These are phyloP conservation scores for Dasyornis broadbenti DNA, from an alignment of 2,113 vertebrate genomes.

Conservation along the genomic window DNA sequence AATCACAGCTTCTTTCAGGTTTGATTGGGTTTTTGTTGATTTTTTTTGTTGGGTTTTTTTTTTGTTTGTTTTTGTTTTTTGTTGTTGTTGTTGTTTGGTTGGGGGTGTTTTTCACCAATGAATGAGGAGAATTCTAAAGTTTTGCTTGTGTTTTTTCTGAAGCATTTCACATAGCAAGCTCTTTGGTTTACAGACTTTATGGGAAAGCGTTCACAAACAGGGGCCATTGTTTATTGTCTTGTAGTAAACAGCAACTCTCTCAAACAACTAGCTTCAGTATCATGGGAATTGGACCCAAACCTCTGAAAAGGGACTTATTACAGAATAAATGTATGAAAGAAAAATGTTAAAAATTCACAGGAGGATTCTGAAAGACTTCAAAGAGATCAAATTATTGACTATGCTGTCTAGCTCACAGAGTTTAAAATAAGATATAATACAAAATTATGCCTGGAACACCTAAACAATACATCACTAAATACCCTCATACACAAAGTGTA, in stretches of 20 bases:
- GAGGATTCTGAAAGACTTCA: background rate
- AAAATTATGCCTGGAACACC: background rate
- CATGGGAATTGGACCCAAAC: background rate
- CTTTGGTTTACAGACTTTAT: background rate
- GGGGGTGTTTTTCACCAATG: background rate
- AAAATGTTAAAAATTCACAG: background rate
- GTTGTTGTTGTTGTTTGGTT: background rate
- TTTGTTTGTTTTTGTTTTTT: too few species aligned
- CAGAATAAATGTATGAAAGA: background rate
- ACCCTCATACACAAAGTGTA: background rate
- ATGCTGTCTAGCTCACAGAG: background rate
- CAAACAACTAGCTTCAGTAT: background rate
- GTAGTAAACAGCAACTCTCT: background rate
- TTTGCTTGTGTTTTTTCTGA: background rate
- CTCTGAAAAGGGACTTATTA: background rate
- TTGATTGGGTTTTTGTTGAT: too few species aligned
- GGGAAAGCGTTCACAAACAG: background rate
- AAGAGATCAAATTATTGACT: background rate
- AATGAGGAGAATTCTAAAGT: background rate
- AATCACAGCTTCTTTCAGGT: background rate
- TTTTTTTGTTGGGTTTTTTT: too few species aligned
- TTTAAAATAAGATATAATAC: background rate
- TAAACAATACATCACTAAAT: background rate
- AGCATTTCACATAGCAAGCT: background rate
- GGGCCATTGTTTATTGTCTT: background rate